Conservation (phyloP, 2,113 vertebrate species). For the Hypanus sabinus region DNA sequence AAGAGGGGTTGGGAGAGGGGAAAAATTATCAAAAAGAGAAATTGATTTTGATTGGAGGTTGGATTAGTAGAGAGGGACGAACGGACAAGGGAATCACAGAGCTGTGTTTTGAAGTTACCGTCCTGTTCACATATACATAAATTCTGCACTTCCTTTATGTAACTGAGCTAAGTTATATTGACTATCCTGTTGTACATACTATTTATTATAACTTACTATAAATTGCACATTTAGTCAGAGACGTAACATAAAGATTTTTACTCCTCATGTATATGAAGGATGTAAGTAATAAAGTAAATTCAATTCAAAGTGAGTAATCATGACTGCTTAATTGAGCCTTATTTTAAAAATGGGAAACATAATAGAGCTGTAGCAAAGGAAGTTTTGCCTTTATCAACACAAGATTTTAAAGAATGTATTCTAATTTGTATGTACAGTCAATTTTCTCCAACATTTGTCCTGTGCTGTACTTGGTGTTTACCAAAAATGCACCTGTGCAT, state of each 20-base stretch:
- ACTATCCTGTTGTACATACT: no score
- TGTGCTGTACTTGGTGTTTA: not conserved
- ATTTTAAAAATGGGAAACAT: not conserved
- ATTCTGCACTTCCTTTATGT: not conserved
- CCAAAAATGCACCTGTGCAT: not conserved
- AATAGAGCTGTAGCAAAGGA: not conserved
- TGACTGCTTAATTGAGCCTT: conserved; percentile 1
- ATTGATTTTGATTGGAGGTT: no score
- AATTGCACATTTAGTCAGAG: no score
- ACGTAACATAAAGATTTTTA: no score
- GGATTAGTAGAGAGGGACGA: no score
- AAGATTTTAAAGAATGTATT: not conserved
- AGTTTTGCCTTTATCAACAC: not conserved
- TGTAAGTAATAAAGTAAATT: no score
- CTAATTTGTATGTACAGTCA: not conserved
- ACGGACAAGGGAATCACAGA: no score
- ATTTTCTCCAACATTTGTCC: not conserved
- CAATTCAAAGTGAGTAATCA: not conserved
- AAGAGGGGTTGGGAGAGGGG: no score
- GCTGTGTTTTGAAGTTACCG: not conserved
- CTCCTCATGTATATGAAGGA: no score
- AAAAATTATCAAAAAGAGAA: no score
- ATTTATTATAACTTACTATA: no score
- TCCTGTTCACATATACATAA: not conserved
- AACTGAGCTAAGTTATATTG: not conserved